Evolutionary conservation across 2,113 vertebrate genomes (phyloP), one percentile per base, ranked within the genome.

Genomic region (Pluvianellus socialis): DNA sequence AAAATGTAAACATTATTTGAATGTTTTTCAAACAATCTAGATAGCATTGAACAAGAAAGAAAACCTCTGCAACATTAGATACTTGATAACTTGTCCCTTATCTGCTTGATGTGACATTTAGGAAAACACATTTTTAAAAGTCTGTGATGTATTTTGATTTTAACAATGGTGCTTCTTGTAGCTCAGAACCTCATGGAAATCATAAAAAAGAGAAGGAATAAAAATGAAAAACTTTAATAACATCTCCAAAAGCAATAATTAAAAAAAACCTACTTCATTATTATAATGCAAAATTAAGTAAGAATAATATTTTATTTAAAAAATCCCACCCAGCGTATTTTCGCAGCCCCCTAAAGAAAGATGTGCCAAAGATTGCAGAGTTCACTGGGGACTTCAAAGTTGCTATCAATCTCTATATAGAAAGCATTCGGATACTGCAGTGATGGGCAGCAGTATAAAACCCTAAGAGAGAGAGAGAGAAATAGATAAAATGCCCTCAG

Each of bases 401-500:
- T 79, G 58, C 77, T 94, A 94, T 95, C 92, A 85, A 79, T 89
- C 74, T 85, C 81, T 94, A 42, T 77, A 91, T 1, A 91, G 80
- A 87, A 81, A 81, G 77, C 62, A 68, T 81, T 92, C 80, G 85
- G 92, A 89, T 85, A 79, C 76, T 42, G 66, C 56, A 6, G 2
- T 68, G 94, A 95, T 94, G 66, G 94, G 76, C 92, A 95, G 86
- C 89, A 92, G 77, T 58, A 82, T 66, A 92, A 96, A 97, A 94
- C 42, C 74, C 77, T 58, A 4, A 87, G 81, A 96, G 77, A 92
- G 77, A 89, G 44, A 90, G 42, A 95, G 44, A 91, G 27, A 94
- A 90, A 70, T 24, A 95, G 86, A 96, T 95, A 94, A 96, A 96
- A 96, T 88, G 92, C 91, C 94, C 94, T 74, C 62, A 96, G 94